Percentiles rank a stretch among this genome's conserved stretches.
These are phyloP conservation scores for Drosophila sp. DNA, from an alignment of 1,140 invertebrate species.

Conservation along the genomic window DNA sequence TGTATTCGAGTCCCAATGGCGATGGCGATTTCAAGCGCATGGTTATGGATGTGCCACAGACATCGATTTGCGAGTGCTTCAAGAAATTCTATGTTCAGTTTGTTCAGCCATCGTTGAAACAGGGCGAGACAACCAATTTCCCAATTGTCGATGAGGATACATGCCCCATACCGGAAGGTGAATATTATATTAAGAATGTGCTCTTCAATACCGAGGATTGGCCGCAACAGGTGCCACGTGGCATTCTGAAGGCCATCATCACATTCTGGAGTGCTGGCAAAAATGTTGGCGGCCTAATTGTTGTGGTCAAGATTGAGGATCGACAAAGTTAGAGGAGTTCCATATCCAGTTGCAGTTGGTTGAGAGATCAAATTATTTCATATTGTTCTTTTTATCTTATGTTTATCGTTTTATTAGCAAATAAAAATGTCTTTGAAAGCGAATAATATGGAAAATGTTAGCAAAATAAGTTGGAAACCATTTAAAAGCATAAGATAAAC, in stretches of 20 bases:
- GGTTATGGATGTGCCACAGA: conserved; percentile 73
- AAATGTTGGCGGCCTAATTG: conserved; percentile 68
- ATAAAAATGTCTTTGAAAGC: conserved; percentile 43
- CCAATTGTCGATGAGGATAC: conserved; percentile 64
- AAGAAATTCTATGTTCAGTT: conserved; percentile 78
- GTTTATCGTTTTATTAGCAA: background rate
- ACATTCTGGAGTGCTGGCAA: conserved; percentile 59
- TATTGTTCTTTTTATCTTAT: background rate
- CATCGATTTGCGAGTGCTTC: conserved; percentile 72
- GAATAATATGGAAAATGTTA: background rate
- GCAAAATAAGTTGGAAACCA: background rate
- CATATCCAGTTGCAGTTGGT: too few relatives aligned
- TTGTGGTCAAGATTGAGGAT: conserved; percentile 63
- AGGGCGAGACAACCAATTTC: conserved; percentile 69
- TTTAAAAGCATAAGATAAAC: too few relatives aligned
- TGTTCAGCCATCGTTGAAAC: conserved; percentile 63
- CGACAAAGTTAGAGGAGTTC: conserved; percentile 42
- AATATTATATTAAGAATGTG: conserved; percentile 65
- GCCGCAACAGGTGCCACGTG: conserved; percentile 73
- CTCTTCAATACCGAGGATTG: conserved; percentile 69
- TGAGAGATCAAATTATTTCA: background rate
- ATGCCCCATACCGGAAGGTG: conserved; percentile 69
- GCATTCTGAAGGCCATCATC: conserved; percentile 71
- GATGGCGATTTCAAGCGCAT: conserved; percentile 75
- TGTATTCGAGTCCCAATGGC: conserved; percentile 68